Evolutionary conservation across 1,140 invertebrate species (phyloP).

Genomic region (Drosophila arizonae): DNA sequence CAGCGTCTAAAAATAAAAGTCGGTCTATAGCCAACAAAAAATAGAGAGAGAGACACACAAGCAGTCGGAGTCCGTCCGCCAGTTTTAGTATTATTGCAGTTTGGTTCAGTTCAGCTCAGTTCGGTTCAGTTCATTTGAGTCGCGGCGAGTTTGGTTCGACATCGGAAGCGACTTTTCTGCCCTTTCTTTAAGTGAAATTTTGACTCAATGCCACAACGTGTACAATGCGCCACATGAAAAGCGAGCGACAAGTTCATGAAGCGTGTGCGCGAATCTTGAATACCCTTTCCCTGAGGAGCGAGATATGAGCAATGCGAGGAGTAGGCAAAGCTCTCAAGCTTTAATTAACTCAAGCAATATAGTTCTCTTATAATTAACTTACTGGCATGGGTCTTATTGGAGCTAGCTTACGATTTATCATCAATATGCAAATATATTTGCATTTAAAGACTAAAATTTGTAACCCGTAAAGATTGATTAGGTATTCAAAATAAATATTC

Average conservation of each 20-base stretch:
- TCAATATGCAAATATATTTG: too few species aligned
- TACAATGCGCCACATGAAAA: slow-evolving; percentile 58
- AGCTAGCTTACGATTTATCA: too few species aligned
- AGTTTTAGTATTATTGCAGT: slow-evolving; percentile 28
- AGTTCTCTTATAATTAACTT: too few species aligned
- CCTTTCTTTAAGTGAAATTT: slow-evolving; percentile 77
- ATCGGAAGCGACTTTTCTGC: slow-evolving; percentile 51
- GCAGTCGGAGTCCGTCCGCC: slow-evolving; percentile 26
- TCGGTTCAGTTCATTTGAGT: slow-evolving; percentile 13
- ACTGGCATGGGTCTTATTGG: too few species aligned
- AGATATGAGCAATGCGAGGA: background rate
- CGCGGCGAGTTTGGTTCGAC: slow-evolving; percentile 8
- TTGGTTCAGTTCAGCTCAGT: slow-evolving; percentile 1
- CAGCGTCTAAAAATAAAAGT: slow-evolving; percentile 34
- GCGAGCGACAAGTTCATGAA: slow-evolving; percentile 28
- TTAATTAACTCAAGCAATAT: too few species aligned
- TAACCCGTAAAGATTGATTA: background rate
- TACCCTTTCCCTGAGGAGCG: background rate
- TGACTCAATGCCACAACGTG: slow-evolving; percentile 62
- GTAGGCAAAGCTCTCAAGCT: too few species aligned
- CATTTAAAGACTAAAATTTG: background rate
- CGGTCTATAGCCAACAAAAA: slow-evolving; percentile 19
- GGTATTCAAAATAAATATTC: too few species aligned
- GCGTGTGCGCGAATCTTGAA: slow-evolving; percentile 1
- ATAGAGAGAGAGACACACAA: slow-evolving; percentile 3